Conservation (phyloP, 2,113 vertebrate species). For the Percopsis transmontana region DNA sequence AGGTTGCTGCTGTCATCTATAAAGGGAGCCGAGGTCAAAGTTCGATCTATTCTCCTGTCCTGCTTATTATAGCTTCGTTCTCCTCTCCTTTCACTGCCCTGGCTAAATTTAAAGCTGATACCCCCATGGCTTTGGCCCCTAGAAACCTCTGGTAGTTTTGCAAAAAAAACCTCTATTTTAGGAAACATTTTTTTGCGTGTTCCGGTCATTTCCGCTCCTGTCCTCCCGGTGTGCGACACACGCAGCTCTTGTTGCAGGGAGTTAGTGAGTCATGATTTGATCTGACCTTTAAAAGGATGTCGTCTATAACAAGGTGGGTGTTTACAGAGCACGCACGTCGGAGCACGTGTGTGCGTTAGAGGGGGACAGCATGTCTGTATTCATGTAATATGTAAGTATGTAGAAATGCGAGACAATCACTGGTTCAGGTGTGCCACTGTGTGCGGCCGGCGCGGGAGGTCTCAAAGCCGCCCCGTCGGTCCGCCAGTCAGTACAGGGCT, state of each 20-base stretch:
- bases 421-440: background rate
- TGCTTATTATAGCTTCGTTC: constrained; percentile 54
- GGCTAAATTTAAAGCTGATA: constrained; percentile 56
- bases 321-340: background rate
- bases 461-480: background rate
- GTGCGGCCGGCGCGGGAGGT: background rate
- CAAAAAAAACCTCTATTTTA: constrained; percentile 33
- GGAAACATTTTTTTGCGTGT: background rate
- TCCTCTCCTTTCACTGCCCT: constrained; percentile 2
- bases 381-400: too few species aligned
- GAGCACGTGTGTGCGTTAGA: background rate
- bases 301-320: constrained; percentile 2
- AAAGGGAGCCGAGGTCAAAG: constrained; percentile 56
- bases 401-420: too few species aligned
- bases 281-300: constrained; percentile 21
- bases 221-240: constrained; percentile 1
- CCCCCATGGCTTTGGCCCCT: constrained; percentile 27
- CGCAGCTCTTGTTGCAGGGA: background rate
- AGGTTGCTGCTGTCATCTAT: constrained; percentile 59
- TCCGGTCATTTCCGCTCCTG: constrained; percentile 9
- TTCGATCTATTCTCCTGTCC: constrained; percentile 44
- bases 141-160: constrained; percentile 10
- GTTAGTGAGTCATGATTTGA: constrained; percentile 20
- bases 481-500: constrained; percentile 1
- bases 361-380: background rate